Base-by-base conservation (phyloP, 2,113 vertebrate genomes). In the Solea solea region DNA sequence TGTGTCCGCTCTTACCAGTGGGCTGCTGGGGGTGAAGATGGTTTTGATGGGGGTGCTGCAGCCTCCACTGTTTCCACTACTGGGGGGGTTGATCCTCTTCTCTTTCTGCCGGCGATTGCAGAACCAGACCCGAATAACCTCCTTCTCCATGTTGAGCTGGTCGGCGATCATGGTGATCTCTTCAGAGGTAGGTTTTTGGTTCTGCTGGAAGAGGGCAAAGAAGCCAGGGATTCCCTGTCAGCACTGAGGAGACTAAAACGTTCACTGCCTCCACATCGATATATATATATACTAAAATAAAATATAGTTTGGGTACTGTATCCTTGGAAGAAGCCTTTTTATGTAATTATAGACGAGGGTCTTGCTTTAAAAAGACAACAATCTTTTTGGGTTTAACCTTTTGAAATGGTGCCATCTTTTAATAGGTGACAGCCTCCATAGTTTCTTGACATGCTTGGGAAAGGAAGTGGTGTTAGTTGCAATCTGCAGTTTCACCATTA, bases 101-200 rank as follows among this genome's bases (percentile, higher is more conserved):
- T 99, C 98, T 64, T 99, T 99, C 92, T 99, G 98, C 84, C 97
- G 95, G 63, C 98, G 97, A 91, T 99, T 99, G 94, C 98, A 99
- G 94, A 99, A 99, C 98, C 98, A 99, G 90, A 99, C 98, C 80
- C 98, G 96, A 88, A 99, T 98, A 90, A 99, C 98, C 94, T 99
- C 98, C 90, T 99, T 99, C 91, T 99, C 98, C 98, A 99, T 99
- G 91, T 96, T 98, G 89, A 99, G 96, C 94, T 99, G 97, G 92
- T 98, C 98, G 81, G 98, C 97, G 85, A 99, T 99, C 95, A 99
- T 96, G 91, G 96, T 95, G 94, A 99, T 98, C 95, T 99, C 98
- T 91, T 99, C 98, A 95, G 98, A 99, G 96, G 97, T 99, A 98
- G 98, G 98, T 96, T 99, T 99, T 97, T 99, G 98, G 95, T 99